These are phyloP conservation scores for Epistrophe eligans DNA, from an alignment of 2,888 invertebrate species.

Conservation along the genomic window DNA sequence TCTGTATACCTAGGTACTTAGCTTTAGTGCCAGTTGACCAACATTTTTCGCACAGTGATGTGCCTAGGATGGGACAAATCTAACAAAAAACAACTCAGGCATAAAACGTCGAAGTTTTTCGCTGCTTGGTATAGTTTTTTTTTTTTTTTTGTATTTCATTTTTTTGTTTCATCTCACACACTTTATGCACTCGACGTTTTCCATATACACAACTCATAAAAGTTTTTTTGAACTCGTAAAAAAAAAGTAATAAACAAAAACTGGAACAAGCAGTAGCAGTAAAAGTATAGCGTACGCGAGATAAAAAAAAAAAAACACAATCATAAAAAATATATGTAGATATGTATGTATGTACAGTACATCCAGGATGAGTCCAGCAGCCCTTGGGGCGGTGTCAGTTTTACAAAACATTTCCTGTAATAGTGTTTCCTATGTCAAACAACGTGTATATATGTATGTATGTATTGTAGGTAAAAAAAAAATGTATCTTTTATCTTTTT, in stretches of 20 bases:
- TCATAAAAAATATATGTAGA: not conserved
- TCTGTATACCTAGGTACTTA: no score
- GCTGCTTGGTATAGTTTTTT: slow-evolving; percentile 28
- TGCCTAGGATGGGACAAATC: not conserved
- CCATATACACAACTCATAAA: slow-evolving; percentile 72
- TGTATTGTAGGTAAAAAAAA: slow-evolving; percentile 21
- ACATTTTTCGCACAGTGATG: not conserved
- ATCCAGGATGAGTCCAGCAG: slow-evolving; percentile 53
- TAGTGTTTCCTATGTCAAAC: slow-evolving; percentile 62
- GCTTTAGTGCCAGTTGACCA: no score
- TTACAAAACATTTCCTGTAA: slow-evolving; percentile 70
- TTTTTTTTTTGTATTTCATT: not conserved
- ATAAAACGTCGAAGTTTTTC: slow-evolving; percentile 57
- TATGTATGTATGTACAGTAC: no score
- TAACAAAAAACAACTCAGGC: not conserved
- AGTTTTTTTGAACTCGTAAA: slow-evolving; percentile 77
- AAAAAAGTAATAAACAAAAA: slow-evolving; percentile 71
- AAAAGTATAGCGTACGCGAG: slow-evolving; percentile 12
- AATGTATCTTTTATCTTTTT: slow-evolving; percentile 56
- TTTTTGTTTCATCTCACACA: slow-evolving; percentile 18
- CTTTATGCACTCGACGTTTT: slow-evolving; percentile 63
- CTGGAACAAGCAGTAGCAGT: slow-evolving; percentile 42
- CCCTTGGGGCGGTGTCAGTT: slow-evolving; percentile 71
- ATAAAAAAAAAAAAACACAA: slow-evolving; percentile 26
- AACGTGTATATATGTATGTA: slow-evolving; percentile 21